phyloP scores from a whole-genome alignment of 2,113 vertebrate species.

The Picathartes gymnocephalus region DNA sequence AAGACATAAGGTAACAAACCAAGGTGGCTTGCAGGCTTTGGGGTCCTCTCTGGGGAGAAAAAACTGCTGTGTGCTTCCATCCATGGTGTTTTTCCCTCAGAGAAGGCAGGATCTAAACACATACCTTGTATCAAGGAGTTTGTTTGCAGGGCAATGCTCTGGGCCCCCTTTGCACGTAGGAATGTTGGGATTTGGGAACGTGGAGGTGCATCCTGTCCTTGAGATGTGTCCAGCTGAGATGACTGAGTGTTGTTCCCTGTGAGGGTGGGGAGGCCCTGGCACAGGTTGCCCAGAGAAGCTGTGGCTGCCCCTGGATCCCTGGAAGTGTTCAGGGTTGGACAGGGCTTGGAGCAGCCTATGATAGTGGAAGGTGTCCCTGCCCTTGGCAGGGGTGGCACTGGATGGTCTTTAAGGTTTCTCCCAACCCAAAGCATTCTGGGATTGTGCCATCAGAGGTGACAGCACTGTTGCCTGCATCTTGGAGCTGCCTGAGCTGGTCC shows the following conservation, averaged over 20 bases:
- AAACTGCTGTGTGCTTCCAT: neutral
- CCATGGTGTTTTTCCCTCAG: neutral
- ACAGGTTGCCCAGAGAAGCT: neutral
- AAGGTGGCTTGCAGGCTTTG: neutral
- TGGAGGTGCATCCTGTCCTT: neutral
- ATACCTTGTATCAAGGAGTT: neutral
- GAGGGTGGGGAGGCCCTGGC: neutral
- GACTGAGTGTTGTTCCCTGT: neutral
- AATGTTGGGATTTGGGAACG: neutral
- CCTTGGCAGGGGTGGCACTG: neutral
- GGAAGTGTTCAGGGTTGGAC: neutral
- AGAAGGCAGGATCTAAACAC: neutral
- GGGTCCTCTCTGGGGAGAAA: neutral
- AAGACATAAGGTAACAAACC: constrained; percentile 89
- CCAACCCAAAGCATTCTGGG: neutral
- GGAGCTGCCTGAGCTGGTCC: neutral
- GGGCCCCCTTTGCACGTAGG: neutral
- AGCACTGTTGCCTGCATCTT: neutral
- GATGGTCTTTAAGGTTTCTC: neutral
- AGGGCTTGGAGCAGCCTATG: neutral
- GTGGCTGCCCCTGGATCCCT: neutral
- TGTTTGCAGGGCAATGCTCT: neutral
- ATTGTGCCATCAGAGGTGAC: neutral
- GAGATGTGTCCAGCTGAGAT: neutral
- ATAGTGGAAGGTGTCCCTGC: neutral